These are phyloP conservation scores for Boleophthalmus pectinirostris DNA, from an alignment of 2,113 vertebrate species.

Conservation along the genomic window DNA sequence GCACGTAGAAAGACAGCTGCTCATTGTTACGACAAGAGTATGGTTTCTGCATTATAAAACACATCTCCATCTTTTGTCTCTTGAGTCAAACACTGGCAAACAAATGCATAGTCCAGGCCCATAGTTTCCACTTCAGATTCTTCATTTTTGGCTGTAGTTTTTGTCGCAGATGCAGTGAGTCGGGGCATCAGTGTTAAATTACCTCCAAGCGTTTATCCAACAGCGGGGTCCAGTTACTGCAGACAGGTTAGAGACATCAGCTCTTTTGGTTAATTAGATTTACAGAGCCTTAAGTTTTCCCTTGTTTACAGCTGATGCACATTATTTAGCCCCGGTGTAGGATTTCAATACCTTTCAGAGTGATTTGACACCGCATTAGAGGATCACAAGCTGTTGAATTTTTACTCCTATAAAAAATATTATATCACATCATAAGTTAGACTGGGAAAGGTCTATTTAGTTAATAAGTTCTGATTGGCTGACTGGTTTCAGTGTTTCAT, in stretches of 20 bases:
- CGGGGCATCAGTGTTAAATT: constrained; percentile 57
- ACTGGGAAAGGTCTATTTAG: not conserved
- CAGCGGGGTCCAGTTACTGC: constrained; percentile 60
- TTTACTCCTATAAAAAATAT: constrained; percentile 3
- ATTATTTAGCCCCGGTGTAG: constrained; percentile 10
- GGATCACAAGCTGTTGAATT: not conserved
- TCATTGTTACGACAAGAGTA: not conserved
- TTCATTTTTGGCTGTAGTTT: constrained; percentile 13
- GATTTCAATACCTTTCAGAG: not conserved
- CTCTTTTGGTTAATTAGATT: constrained; percentile 62
- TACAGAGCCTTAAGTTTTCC: constrained; percentile 56
- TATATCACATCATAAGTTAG: not conserved
- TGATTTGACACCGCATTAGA: constrained; percentile 18
- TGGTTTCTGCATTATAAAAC: not conserved
- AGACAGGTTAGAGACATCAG: constrained; percentile 60
- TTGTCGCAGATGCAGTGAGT: constrained; percentile 18
- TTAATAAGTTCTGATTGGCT: no score
- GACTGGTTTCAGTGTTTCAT: not conserved
- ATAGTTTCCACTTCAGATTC: constrained; percentile 42
- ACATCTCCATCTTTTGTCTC: constrained; percentile 45
- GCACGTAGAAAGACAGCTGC: not conserved
- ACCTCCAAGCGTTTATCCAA: constrained; percentile 37
- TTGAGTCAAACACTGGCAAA: constrained; percentile 33
- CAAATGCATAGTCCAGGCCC: constrained; percentile 17
- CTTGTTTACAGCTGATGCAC: constrained; percentile 36